Conservation (phyloP, 1,140 invertebrate species). For the Araneus ventricosus region DNA sequence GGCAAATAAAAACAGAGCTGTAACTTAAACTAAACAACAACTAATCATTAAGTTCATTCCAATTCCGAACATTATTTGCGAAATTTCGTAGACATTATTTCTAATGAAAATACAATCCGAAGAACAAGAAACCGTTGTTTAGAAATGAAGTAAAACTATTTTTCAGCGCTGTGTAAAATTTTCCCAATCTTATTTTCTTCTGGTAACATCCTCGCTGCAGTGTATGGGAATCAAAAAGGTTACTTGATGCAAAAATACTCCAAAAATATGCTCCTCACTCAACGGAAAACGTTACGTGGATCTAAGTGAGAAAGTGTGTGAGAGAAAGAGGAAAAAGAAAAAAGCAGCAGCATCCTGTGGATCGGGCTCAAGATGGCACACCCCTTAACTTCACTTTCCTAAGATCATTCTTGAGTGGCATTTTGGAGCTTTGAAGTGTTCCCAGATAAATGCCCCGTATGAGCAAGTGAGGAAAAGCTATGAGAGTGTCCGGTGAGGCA, state of each 20-base stretch:
- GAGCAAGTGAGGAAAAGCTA: neutral
- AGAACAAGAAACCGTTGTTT: no score
- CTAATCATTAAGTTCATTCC: no score
- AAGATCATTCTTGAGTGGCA: slow-evolving; percentile 47
- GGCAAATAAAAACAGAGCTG: no score
- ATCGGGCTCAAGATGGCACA: slow-evolving; percentile 45
- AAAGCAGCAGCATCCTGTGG: slow-evolving; percentile 7
- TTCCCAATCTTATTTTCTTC: neutral
- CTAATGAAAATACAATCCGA: no score
- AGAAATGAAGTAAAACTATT: no score
- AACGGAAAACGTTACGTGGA: slow-evolving; percentile 31
- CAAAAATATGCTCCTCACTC: slow-evolving; percentile 44
- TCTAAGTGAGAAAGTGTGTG: neutral
- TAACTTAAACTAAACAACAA: no score
- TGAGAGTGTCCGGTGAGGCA: neutral
- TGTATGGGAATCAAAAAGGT: neutral
- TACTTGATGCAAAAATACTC: slow-evolving; percentile 1
- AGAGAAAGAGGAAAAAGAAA: neutral
- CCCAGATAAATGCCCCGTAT: slow-evolving; percentile 24
- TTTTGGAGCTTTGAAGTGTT: slow-evolving; percentile 45
- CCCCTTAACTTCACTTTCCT: slow-evolving; percentile 31
- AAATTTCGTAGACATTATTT: no score
- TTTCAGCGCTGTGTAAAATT: no score
- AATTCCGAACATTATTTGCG: no score
- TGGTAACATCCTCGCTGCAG: neutral